Evolutionary conservation across 2,888 invertebrate species (phyloP).

Genomic region (Pasiphila rectangulata): DNA sequence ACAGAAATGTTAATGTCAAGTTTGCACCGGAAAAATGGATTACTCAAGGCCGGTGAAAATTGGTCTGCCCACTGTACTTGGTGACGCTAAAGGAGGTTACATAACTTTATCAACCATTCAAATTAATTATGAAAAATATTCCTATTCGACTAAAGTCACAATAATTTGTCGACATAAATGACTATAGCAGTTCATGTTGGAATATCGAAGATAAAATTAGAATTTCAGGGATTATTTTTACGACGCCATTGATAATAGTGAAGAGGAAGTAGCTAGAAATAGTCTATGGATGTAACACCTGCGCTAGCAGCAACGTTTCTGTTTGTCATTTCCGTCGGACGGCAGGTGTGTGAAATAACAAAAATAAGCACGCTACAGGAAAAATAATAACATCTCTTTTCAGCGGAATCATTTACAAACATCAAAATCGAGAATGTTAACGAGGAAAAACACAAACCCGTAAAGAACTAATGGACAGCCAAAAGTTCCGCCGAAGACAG

Average conservation of each 20-base stretch:
- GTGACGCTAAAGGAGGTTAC: too few species aligned
- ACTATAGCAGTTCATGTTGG: too few species aligned
- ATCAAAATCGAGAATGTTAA: not conserved
- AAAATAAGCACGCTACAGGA: slow-evolving; percentile 20
- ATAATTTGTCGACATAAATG: too few species aligned
- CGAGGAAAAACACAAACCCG: not conserved
- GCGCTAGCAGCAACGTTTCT: slow-evolving; percentile 26
- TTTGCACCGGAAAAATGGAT: not conserved
- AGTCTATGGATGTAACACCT: slow-evolving; percentile 35
- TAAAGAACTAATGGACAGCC: slow-evolving; percentile 7
- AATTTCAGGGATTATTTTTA: not conserved
- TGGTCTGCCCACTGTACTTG: too few species aligned
- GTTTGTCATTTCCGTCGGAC: slow-evolving; percentile 41
- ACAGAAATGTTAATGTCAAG: not conserved
- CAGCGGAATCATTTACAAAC: not conserved
- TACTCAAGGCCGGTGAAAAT: not conserved
- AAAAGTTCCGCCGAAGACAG: slow-evolving; percentile 12
- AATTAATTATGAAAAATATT: too few species aligned
- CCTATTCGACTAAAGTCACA: too few species aligned
- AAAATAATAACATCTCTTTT: slow-evolving; percentile 12
- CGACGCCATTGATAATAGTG: slow-evolving; percentile 19
- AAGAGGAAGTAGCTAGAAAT: slow-evolving; percentile 34
- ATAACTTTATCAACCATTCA: too few species aligned
- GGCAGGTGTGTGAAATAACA: slow-evolving; percentile 31
- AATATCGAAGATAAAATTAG: too few species aligned